phyloP scores from a whole-genome alignment of 1,140 invertebrate genomes.

The Acromyrmex charruanus region DNA sequence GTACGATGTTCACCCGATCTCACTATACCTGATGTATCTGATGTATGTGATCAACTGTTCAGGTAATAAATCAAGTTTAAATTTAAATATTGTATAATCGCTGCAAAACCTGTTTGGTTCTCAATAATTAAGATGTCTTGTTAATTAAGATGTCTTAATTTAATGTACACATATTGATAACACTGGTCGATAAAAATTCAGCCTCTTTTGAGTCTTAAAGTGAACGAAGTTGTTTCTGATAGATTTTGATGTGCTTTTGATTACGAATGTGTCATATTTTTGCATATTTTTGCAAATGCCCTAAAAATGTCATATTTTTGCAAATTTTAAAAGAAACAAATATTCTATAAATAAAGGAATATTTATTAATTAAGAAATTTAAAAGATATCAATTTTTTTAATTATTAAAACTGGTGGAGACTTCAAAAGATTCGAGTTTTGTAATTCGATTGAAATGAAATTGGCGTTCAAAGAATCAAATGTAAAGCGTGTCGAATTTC shows the following conservation, averaged over 20 bases:
- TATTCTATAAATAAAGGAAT: background rate
- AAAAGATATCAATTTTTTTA: background rate
- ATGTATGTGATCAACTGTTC: background rate
- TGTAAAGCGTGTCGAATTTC: background rate
- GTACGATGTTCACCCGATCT: constrained; percentile 16
- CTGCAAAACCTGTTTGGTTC: background rate
- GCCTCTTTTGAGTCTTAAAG: background rate
- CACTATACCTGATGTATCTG: background rate
- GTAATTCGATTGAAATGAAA: constrained; percentile 8
- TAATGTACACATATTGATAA: constrained; percentile 13
- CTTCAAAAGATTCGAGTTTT: background rate
- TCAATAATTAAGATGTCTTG: constrained; percentile 39
- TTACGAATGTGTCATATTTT: background rate
- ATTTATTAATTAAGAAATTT: background rate
- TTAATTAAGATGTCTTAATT: constrained; percentile 57
- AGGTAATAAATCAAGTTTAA: constrained; percentile 31
- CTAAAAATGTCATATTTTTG: background rate
- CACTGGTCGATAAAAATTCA: too few relatives aligned
- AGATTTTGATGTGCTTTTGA: too few relatives aligned
- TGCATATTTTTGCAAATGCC: too few relatives aligned
- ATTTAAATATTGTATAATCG: constrained; percentile 48
- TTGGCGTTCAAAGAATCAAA: constrained; percentile 6
- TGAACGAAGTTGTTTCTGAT: too few relatives aligned
- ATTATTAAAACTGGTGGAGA: background rate
- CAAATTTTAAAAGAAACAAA: background rate